Percentiles rank a stretch among this genome's conserved stretches.
Evolutionary conservation across 2,797 vertebrate species (phyloP).

Genomic region (Syndactyla subalaris): DNA sequence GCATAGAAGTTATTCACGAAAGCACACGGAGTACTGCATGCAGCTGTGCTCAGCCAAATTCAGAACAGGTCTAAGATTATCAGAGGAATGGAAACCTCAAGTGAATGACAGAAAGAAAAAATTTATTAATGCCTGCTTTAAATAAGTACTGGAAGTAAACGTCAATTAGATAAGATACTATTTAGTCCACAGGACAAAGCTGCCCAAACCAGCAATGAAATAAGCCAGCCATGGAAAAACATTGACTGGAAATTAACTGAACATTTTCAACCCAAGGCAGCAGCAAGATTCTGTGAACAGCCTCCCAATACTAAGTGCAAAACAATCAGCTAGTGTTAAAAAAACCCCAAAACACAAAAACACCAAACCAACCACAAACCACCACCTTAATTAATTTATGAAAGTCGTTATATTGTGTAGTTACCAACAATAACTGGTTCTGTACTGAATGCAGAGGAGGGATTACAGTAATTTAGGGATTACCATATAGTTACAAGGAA

Average conservation of each 20-base stretch:
- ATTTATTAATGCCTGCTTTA: background rate
- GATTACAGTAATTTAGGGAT: constrained; percentile 57
- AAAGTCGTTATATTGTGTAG: constrained; percentile 24
- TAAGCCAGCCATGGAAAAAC: background rate
- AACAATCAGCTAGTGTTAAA: constrained; percentile 15
- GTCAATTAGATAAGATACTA: background rate
- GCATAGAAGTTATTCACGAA: background rate
- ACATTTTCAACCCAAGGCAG: constrained; percentile 13
- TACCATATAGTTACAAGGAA: constrained; percentile 54
- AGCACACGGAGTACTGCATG: accelerated
- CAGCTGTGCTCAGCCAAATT: background rate
- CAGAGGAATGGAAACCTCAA: background rate
- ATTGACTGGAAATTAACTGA: background rate
- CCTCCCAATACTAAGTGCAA: background rate
- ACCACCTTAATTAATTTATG: constrained; percentile 45
- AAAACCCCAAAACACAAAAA: background rate
- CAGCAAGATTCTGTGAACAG: background rate
- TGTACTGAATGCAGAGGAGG: constrained; percentile 28
- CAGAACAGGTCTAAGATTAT: background rate
- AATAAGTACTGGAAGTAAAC: constrained; percentile 1
- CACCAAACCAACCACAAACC: too few relatives aligned
- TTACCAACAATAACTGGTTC: constrained; percentile 46
- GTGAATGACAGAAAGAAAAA: background rate
- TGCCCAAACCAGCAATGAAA: background rate
- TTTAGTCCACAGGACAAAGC: background rate